A percentile compares a stretch with the other conserved stretches of the same genome.
These are phyloP conservation scores for Oceanodroma leucorhoa DNA, from an alignment of 2,797 vertebrate genomes.

Conservation along the genomic window DNA sequence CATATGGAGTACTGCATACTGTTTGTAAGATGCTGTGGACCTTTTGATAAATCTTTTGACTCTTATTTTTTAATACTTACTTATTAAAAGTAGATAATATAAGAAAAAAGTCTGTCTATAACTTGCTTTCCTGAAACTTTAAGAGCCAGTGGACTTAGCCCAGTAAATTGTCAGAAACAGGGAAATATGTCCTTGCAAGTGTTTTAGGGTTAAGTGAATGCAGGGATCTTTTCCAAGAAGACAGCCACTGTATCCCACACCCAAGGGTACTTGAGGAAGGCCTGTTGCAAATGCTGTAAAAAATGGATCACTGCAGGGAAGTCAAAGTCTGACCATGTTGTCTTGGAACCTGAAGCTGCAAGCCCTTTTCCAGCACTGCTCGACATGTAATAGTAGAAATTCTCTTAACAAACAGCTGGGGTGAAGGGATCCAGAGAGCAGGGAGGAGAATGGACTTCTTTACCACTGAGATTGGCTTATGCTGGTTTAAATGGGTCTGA, in stretches of 20 bases:
- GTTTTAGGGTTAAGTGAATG: background rate
- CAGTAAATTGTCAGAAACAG: background rate
- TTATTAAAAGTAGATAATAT: background rate
- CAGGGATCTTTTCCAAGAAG: background rate
- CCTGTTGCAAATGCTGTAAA: background rate
- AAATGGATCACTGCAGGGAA: background rate
- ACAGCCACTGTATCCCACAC: background rate
- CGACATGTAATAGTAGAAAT: rapidly evolving
- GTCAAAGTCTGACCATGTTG: background rate
- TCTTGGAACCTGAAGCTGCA: background rate
- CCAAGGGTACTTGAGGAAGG: background rate
- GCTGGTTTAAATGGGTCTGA: background rate
- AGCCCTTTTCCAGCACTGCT: background rate
- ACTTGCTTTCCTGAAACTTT: background rate
- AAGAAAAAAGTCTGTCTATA: background rate
- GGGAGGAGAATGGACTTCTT: background rate
- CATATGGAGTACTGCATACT: background rate
- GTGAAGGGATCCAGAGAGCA: background rate
- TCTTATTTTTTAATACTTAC: background rate
- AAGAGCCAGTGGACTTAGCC: background rate
- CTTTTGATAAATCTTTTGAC: background rate
- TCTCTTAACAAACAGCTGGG: rapidly evolving
- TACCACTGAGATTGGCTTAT: background rate
- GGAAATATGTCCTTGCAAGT: rapidly evolving
- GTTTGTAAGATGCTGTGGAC: background rate